Evolutionary conservation across 2,797 vertebrate species (phyloP).

Genomic region (Neostethus bicornis): DNA sequence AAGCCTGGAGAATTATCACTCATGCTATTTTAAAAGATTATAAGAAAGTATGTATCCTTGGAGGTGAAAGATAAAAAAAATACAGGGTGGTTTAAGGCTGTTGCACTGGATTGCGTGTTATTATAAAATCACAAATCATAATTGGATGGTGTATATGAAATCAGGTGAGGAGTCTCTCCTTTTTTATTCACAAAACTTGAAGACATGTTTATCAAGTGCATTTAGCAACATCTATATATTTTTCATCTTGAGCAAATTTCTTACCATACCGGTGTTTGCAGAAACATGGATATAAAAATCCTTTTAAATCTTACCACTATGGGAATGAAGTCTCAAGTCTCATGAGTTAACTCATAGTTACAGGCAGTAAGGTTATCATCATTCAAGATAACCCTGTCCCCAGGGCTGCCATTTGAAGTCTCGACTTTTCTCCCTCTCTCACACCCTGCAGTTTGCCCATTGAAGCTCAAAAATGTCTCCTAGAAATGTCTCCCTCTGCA

Average conservation of each 20-base stretch:
- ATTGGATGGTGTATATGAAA: neutral
- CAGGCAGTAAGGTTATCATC: neutral
- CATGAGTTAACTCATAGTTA: neutral
- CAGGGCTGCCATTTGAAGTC: neutral
- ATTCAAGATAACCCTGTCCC: neutral
- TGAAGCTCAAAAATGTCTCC: neutral
- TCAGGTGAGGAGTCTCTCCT: neutral
- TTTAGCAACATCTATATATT: too few relatives aligned
- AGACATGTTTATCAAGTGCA: too few relatives aligned
- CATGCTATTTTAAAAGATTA: neutral
- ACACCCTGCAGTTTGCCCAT: neutral
- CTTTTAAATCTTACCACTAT: too few relatives aligned
- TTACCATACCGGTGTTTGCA: neutral
- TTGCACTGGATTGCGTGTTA: neutral
- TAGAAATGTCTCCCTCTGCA: neutral
- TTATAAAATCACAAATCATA: neutral
- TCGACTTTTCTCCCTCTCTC: neutral
- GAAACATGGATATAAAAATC: too few relatives aligned
- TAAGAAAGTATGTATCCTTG: neutral
- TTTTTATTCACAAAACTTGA: neutral
- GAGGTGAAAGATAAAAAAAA: neutral
- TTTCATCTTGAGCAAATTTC: neutral
- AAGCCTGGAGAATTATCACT: neutral
- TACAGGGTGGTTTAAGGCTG: neutral
- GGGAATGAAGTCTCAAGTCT: too few relatives aligned